Conservation (phyloP, 2,797 vertebrate species). For the Chelonia mydas region DNA sequence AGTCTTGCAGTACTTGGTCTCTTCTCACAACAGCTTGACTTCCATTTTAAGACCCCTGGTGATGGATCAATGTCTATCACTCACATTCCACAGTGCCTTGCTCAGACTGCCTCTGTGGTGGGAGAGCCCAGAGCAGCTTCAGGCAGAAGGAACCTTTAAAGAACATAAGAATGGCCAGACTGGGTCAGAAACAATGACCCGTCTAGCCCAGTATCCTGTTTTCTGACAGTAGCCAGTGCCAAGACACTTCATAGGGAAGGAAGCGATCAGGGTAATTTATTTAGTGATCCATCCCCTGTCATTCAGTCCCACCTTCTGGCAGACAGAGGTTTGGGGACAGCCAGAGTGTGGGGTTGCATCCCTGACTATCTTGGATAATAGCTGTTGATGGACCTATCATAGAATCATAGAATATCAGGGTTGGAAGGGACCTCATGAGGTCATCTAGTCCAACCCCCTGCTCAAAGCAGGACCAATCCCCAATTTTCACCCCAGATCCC, state of each 20-base stretch:
- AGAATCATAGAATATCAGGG: too few relatives aligned
- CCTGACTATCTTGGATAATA: too few relatives aligned
- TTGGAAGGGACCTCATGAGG: too few relatives aligned
- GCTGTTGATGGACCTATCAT: too few relatives aligned
- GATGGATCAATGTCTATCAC: background rate
- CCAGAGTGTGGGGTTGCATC: background rate
- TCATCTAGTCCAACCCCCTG: too few relatives aligned
- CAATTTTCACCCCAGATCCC: too few relatives aligned
- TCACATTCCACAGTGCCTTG: background rate
- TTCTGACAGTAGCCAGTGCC: background rate
- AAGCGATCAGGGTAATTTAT: background rate
- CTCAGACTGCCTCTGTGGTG: accelerated
- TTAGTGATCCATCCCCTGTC: background rate
- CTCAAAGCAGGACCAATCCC: too few relatives aligned
- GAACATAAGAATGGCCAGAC: background rate
- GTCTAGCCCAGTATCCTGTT: background rate
- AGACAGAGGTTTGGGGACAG: background rate
- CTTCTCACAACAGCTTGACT: background rate
- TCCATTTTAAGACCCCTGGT: accelerated
- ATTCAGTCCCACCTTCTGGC: background rate
- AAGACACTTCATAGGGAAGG: background rate
- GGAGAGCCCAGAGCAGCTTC: background rate
- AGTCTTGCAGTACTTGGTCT: background rate
- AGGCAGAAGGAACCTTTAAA: background rate
- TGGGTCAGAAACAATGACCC: background rate